Evolutionary conservation across 37 sponge, comb jelly and placozoan genomes (phyloP).

Genomic region (Geodia barretti): DNA sequence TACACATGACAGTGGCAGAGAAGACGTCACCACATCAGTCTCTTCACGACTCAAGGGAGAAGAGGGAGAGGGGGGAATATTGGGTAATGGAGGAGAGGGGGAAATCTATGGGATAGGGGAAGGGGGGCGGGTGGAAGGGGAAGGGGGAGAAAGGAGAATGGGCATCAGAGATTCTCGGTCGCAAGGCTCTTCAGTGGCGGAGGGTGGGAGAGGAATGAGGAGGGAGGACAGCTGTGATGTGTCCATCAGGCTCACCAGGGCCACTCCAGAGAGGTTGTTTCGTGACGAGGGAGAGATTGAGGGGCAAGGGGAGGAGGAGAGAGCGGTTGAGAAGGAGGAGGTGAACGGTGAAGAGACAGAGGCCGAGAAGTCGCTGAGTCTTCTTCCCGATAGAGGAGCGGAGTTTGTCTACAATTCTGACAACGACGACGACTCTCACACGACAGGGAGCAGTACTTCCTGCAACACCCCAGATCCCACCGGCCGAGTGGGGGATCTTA

Average conservation of each 20-base stretch:
- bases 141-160: background rate
- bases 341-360: background rate
- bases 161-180: too few relatives aligned
- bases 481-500: background rate
- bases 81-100: too few relatives aligned
- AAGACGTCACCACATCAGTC: too few relatives aligned
- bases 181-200: too few relatives aligned
- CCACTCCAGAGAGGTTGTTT: background rate
- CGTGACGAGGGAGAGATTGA: background rate
- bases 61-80: too few relatives aligned
- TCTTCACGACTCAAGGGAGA: too few relatives aligned
- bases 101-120: too few relatives aligned
- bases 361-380: background rate
- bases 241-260: background rate
- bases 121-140: background rate
- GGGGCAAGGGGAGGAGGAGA: conserved; percentile 9
- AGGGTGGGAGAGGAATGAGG: too few relatives aligned
- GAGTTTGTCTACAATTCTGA: too few relatives aligned
- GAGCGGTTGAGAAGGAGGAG: background rate
- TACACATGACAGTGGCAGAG: too few relatives aligned
- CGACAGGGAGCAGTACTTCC: background rate
- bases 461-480: background rate
- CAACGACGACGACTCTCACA: background rate
- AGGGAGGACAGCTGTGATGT: background rate
- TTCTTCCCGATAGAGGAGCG: background rate